These are phyloP conservation scores for Eulemur albifrons DNA, from an alignment of 2,797 vertebrate genomes.

Conservation along the genomic window DNA sequence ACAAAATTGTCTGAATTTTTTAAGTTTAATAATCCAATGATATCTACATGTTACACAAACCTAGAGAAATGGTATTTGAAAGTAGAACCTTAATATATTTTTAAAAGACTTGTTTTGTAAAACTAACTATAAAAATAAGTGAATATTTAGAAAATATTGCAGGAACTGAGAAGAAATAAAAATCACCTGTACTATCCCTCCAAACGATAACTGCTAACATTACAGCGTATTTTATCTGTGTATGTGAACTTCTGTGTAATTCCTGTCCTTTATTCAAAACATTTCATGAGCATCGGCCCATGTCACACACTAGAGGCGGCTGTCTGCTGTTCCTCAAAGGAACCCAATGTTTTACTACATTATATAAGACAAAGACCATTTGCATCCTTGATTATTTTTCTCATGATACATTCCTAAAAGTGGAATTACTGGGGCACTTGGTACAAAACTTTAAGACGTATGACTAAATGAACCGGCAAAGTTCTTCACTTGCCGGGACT, in stretches of 20 bases:
- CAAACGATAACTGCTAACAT: fast-evolving
- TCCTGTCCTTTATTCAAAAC: fast-evolving
- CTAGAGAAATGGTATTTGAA: neutral
- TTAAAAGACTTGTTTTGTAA: neutral
- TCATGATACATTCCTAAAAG: neutral
- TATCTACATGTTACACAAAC: neutral
- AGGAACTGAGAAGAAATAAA: neutral
- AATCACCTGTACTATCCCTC: neutral
- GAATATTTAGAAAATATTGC: neutral
- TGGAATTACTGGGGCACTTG: neutral
- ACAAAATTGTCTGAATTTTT: neutral
- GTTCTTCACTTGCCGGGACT: neutral
- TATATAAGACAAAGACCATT: neutral
- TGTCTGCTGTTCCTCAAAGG: fast-evolving
- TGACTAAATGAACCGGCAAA: neutral
- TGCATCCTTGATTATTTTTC: neutral
- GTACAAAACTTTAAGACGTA: neutral
- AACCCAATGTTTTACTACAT: neutral
- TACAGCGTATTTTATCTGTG: fast-evolving
- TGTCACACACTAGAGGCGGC: fast-evolving
- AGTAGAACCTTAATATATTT: neutral
- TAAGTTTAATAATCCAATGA: neutral
- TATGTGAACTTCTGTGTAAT: fast-evolving
- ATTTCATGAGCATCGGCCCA: neutral
- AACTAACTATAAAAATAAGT: neutral